Evolutionary conservation across 2,888 invertebrate species (phyloP).

Genomic region (Lasioglossum vierecki): DNA sequence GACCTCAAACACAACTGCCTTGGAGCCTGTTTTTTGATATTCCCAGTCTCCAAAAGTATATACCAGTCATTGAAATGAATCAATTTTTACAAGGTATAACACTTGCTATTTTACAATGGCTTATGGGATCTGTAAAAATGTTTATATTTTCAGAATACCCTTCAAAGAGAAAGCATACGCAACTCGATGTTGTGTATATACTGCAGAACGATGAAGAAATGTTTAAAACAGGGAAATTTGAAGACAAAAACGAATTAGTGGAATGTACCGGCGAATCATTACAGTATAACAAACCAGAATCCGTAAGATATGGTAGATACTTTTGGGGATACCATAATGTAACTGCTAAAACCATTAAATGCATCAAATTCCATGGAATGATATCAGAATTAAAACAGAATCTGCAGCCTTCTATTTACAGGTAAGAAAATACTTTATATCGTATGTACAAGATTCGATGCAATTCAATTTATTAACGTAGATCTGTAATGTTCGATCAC

Average conservation of each 20-base stretch:
- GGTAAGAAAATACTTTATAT: constrained; percentile 76
- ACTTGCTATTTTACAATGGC: constrained; percentile 1
- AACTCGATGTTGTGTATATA: constrained; percentile 91
- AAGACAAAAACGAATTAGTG: constrained; percentile 91
- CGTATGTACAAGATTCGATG: constrained; percentile 73
- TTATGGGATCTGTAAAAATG: background rate
- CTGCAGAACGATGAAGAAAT: constrained; percentile 94
- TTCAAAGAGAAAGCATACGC: constrained; percentile 80
- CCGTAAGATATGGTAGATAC: constrained; percentile 83
- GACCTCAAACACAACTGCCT: constrained; percentile 87
- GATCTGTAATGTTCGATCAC: constrained; percentile 89
- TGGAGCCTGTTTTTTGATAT: constrained; percentile 96
- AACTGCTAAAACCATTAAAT: constrained; percentile 87
- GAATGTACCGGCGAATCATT: constrained; percentile 83
- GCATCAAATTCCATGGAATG: constrained; percentile 94
- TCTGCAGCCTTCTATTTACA: constrained; percentile 84
- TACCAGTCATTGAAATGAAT: constrained; percentile 94
- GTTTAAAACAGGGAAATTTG: constrained; percentile 92
- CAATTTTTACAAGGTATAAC: constrained; percentile 89
- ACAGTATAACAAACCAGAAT: constrained; percentile 79
- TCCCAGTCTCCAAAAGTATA: constrained; percentile 89
- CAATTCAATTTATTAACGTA: constrained; percentile 73
- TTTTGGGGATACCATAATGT: constrained; percentile 92
- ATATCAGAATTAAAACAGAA: constrained; percentile 88
- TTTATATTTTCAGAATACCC: constrained; percentile 83